Evolutionary conservation across 2,888 invertebrate species (phyloP), one percentile per base, ranked within the genome.

Genomic region (Glaucopsyche alexis): DNA sequence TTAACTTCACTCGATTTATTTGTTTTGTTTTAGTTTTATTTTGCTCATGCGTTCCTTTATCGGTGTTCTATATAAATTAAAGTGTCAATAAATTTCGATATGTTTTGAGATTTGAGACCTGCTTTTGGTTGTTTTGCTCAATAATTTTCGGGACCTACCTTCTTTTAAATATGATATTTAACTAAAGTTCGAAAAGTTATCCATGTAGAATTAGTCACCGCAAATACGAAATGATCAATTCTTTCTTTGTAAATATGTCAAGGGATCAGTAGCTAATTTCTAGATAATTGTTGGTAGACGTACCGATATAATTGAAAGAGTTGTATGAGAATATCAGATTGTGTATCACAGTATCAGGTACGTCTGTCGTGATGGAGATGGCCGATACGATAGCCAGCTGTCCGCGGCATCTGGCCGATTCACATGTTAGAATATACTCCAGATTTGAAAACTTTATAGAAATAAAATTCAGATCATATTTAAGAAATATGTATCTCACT

Each of bases 281-380:
- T 52, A 29, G 29, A 29, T 29, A 29, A 29, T 29, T 1, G 3
- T 29, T 29, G 29, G 29, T 29, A 29, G 29, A 29, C 29, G 29
- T n/a, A 55, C 19, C 9, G 4, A 19, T 60, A 60, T 38, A 60
- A 60, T 38, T 60, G 60, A 60, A 38, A 60, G 60, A 60, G 14
- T 60, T 60, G 29, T 11, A 60, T 60, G 29, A 60, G 11, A 60
- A 60, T 60, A 38, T 60, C 13, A 60, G 60, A 60, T 60, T 60
- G 60, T 38, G 60, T 60, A 60, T 55, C 55, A 55, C 4, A 55
- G n/a, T 50, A 55, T 60, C 60, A 38, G 60, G 60, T 60, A 60
- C 60, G 60, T 29, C 2, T 38, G 60, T 60, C 29, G 19, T 19
- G 50, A 50, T 50, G 1, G 19, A 38, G 60, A 60, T 60, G 13